Conservation (phyloP, 1,140 invertebrate genomes). For the Holcopasites calliopsidis region DNA sequence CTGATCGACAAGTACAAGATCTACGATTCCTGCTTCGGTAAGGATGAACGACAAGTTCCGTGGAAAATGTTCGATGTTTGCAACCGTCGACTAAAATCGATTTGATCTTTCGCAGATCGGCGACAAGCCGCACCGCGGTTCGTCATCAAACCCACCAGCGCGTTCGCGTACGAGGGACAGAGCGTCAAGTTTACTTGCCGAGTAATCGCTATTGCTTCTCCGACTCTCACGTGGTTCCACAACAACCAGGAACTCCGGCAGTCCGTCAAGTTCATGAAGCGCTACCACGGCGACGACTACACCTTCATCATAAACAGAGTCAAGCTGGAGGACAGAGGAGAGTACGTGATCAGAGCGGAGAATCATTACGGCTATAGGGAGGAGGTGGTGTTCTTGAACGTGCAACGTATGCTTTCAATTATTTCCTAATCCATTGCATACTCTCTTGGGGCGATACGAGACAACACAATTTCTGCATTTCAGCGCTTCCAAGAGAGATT, state of each 20-base stretch:
- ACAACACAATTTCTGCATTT: conserved; percentile 58
- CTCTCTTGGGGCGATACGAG: not conserved
- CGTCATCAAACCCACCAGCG: conserved; percentile 96
- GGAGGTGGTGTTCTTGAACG: conserved; percentile 98
- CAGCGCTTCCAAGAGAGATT: conserved; percentile 90
- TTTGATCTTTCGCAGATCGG: conserved; percentile 85
- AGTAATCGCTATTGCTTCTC: conserved; percentile 95
- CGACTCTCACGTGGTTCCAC: conserved; percentile 97
- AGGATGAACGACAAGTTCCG: conserved; percentile 56
- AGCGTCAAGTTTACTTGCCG: conserved; percentile 98
- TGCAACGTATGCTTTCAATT: conserved; percentile 88
- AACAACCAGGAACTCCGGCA: conserved; percentile 96
- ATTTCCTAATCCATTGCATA: not conserved
- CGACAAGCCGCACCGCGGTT: conserved; percentile 98
- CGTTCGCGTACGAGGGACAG: conserved; percentile 98
- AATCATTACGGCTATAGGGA: conserved; percentile 98
- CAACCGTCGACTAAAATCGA: no score
- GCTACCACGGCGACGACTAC: conserved; percentile 97
- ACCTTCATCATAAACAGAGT: conserved; percentile 98
- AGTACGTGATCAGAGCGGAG: conserved; percentile 97
- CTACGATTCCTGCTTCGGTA: conserved; percentile 96
- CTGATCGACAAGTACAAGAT: conserved; percentile 98
- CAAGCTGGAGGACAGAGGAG: conserved; percentile 96
- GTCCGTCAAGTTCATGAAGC: conserved; percentile 99
- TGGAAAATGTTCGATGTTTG: not conserved